phyloP scores from a whole-genome alignment of 2,113 vertebrate genomes.

The Gorsachius goisagi region DNA sequence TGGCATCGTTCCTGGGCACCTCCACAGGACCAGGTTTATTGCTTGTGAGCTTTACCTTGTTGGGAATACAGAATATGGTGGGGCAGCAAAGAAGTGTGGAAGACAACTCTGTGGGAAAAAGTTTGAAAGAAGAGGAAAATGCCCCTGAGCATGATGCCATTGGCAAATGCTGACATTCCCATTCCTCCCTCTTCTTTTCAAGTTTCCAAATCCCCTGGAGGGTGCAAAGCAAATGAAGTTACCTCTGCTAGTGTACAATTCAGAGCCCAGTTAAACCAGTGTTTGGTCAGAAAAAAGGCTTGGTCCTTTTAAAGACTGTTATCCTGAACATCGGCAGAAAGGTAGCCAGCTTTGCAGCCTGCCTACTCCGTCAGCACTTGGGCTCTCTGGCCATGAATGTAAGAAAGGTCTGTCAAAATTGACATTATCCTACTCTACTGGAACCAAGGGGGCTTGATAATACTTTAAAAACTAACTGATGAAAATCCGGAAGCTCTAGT shows the following conservation, averaged over 20 bases:
- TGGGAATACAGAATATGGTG: background rate
- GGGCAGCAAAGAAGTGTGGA: background rate
- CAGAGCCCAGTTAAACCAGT: background rate
- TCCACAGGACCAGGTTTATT: background rate
- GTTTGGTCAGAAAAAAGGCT: background rate
- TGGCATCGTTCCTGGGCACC: background rate
- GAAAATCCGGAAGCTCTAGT: conserved; percentile 32
- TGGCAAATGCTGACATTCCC: background rate
- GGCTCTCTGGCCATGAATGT: background rate
- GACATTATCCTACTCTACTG: background rate
- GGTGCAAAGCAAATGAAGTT: background rate
- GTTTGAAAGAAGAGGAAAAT: background rate
- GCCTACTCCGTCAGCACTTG: background rate
- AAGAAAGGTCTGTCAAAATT: conserved; percentile 28
- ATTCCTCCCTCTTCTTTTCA: background rate
- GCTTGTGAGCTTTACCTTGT: background rate
- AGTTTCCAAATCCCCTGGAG: background rate
- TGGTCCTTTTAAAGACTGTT: background rate
- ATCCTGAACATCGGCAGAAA: background rate
- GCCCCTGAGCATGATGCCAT: background rate
- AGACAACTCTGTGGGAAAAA: background rate
- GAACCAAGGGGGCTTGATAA: conserved; percentile 1
- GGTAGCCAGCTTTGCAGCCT: background rate
- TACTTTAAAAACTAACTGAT: conserved; percentile 37
- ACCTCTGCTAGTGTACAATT: background rate